Conservation (phyloP, 2,888 invertebrate species). For the Drepanosiphum platanoidis region DNA sequence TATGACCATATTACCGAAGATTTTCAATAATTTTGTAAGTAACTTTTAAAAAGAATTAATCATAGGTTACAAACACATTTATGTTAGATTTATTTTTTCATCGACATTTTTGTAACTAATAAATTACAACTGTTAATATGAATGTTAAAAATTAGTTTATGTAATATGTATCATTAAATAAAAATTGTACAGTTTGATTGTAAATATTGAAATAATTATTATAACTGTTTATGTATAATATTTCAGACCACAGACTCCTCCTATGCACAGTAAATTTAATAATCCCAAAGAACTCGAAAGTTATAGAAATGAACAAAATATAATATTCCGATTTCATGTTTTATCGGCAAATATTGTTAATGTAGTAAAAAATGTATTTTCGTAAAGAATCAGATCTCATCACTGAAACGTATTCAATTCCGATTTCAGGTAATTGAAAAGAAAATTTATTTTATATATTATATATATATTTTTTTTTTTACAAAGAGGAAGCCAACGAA, state of each 20-base stretch:
- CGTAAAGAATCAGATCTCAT: not conserved
- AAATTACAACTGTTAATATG: conserved; percentile 29
- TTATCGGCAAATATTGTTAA: not conserved
- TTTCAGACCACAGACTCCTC: not conserved
- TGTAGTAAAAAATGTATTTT: not conserved
- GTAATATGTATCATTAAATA: conserved; percentile 23
- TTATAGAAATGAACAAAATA: conserved; percentile 20
- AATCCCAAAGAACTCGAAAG: not conserved
- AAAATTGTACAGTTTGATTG: conserved; percentile 33
- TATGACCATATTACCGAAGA: conserved; percentile 7
- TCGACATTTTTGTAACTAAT: conserved; percentile 14
- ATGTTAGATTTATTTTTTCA: conserved; percentile 51
- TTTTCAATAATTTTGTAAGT: conserved; percentile 24
- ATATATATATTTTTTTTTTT: no score
- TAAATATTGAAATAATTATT: conserved; percentile 41
- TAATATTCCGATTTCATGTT: conserved; percentile 20
- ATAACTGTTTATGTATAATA: conserved; percentile 43
- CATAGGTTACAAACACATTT: not conserved
- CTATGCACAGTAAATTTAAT: not conserved
- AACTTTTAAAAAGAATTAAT: conserved; percentile 6
- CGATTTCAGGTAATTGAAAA: no score
- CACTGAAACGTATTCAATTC: no score
- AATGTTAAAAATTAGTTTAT: conserved; percentile 50
- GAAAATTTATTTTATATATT: no score
- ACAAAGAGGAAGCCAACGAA: no score